Base-by-base conservation (phyloP, 1,140 invertebrate genomes). In the Dermatophagoides farinae region DNA sequence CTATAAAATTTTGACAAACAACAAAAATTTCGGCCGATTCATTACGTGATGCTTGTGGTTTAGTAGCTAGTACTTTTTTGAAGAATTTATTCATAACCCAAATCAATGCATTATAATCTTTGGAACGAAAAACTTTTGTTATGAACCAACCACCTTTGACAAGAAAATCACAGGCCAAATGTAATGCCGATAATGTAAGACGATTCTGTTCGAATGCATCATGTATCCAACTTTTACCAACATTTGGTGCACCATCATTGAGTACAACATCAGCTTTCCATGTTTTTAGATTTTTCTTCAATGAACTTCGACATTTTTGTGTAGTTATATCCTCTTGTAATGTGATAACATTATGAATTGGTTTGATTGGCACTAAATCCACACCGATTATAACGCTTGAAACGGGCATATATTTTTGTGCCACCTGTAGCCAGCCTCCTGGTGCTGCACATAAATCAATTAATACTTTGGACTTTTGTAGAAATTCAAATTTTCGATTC, bases 401-500 rank as follows among this genome's bases (percentile, higher is more conserved):
- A 0, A 97, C 79, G 0, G 95, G 93, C 88, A 97, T 97, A 71
- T 95, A 90, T 71, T 97, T 83, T 68, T 86, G 83, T 46, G 92
- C 93, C n/a, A 98, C 95, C 77, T 99, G 96, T 80, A 98, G 89
- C 96, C 96, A 99, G 68, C 96, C 95, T 71, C 96, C 96, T 9
- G 96, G 96, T 9, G 96, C 96, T 20, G 96, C 96, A 76, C 96
- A 99, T 43, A 99, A 75, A 80, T 99, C 96, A 64, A 99, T 80
- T 64, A 91, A 86, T 76, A 97, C 89, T 77, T 87, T 78, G 11
- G 91, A 89, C 68, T 84, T 86, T 78, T 97, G 88, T 0, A 99
- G 74, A 75, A 99, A 99, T 61, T 92, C 86, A 77, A 90, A 98
- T 71, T 95, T 95, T 66, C 92, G 77, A 72, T 99, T 98, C 38